These are phyloP conservation scores for Sphecodes monilicornis DNA, from an alignment of 2,888 invertebrate genomes.

Conservation along the genomic window DNA sequence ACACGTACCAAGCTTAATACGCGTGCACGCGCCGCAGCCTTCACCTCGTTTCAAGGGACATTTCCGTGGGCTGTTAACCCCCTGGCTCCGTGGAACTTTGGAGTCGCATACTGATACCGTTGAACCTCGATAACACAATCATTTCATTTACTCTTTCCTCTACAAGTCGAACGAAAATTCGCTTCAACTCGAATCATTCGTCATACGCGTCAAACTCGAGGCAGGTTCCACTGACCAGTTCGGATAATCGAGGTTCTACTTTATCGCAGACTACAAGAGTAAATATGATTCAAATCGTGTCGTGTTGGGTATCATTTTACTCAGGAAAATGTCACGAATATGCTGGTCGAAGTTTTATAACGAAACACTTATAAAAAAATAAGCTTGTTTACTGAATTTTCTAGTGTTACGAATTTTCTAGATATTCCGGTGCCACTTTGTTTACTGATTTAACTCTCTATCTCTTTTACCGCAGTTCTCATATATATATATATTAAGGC, in stretches of 20 bases:
- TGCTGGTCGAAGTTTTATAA: neutral
- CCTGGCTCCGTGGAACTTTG: neutral
- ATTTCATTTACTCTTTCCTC: neutral
- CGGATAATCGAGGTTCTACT: neutral
- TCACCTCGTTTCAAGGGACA: conserved; percentile 82
- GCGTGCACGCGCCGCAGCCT: conserved; percentile 71
- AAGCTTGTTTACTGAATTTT: too few relatives aligned
- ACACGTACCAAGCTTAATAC: conserved; percentile 2
- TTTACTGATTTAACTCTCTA: too few relatives aligned
- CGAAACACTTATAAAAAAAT: neutral
- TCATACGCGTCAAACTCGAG: too few relatives aligned
- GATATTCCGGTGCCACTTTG: too few relatives aligned
- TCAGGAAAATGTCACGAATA: too few relatives aligned
- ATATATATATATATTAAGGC: too few relatives aligned
- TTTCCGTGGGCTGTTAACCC: conserved; percentile 78
- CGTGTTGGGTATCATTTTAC: too few relatives aligned
- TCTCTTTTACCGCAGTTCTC: too few relatives aligned
- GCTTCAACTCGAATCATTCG: neutral
- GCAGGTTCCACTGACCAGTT: neutral
- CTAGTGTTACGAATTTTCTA: too few relatives aligned
- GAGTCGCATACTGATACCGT: neutral
- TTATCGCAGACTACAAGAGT: too few relatives aligned
- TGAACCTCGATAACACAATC: neutral
- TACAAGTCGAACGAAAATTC: neutral
- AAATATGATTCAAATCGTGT: too few relatives aligned